Conservation (phyloP, 2,797 vertebrate species). For the Enteromius afrohamiltoni region DNA sequence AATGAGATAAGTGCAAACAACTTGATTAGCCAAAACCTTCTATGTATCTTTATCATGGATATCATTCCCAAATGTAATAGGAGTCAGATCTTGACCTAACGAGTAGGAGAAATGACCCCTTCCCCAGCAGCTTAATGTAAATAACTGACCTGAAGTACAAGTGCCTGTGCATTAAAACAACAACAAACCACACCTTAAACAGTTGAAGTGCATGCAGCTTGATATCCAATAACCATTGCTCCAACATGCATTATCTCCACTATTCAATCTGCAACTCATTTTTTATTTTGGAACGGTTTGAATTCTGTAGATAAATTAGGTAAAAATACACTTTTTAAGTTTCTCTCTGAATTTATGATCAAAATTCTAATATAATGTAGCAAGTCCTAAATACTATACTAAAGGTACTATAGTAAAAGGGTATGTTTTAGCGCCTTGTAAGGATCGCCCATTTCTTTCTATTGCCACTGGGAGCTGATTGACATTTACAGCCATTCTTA, state of each 20-base stretch:
- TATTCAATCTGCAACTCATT: neutral
- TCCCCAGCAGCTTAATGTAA: conserved; percentile 25
- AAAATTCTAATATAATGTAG: neutral
- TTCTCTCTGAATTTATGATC: neutral
- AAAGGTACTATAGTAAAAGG: neutral
- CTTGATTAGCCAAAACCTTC: neutral
- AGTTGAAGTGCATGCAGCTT: neutral
- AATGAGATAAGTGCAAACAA: neutral
- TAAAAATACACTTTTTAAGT: neutral
- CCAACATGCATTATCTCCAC: neutral
- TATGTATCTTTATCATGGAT: neutral
- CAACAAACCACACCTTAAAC: conserved; percentile 12
- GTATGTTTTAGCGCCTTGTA: neutral
- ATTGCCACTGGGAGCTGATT: neutral
- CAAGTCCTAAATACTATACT: neutral
- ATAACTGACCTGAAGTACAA: conserved; percentile 4
- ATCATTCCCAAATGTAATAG: neutral
- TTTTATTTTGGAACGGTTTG: neutral
- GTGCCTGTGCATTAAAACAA: neutral
- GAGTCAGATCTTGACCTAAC: conserved; percentile 1
- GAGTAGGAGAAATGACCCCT: neutral
- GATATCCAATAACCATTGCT: neutral
- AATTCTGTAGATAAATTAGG: neutral
- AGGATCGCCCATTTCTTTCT: neutral
- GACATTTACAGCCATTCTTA: conserved; percentile 28